Percentiles rank a stretch among this genome's conserved stretches.
These are phyloP conservation scores for Ciconia boyciana DNA, from an alignment of 2,113 vertebrate genomes.

Conservation along the genomic window DNA sequence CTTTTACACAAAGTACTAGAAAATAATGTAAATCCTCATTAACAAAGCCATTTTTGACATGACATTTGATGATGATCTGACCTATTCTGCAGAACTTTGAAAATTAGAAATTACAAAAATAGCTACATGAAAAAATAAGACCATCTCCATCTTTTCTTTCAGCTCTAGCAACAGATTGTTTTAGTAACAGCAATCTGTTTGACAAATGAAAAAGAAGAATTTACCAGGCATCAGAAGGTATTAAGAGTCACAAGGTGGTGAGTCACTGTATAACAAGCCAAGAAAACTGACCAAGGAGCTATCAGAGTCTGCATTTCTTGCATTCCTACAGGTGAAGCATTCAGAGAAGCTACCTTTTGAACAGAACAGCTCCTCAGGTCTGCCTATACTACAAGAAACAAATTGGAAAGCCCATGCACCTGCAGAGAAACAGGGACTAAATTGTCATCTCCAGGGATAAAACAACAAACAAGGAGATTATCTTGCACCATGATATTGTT, in stretches of 20 bases:
- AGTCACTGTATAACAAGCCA: not conserved
- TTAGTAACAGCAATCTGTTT: constrained; percentile 13
- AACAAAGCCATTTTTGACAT: not conserved
- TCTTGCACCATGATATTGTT: not conserved
- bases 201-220: not conserved
- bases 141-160: not conserved
- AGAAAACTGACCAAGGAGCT: not conserved
- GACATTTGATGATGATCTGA: not conserved
- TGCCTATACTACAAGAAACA: not conserved
- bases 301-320: not conserved
- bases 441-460: not conserved
- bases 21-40: not conserved
- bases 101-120: not conserved
- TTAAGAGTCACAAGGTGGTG: constrained; percentile 9
- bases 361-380: not conserved
- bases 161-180: not conserved
- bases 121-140: not conserved
- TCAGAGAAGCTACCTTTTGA: not conserved
- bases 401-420: not conserved
- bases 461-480: not conserved
- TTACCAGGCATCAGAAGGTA: not conserved
- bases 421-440: not conserved
- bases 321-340: not conserved
- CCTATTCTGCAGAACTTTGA: not conserved
- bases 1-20: not conserved